Evolutionary conservation across 2,888 invertebrate species (phyloP).

Genomic region (Lordiphosa fenestrarum): DNA sequence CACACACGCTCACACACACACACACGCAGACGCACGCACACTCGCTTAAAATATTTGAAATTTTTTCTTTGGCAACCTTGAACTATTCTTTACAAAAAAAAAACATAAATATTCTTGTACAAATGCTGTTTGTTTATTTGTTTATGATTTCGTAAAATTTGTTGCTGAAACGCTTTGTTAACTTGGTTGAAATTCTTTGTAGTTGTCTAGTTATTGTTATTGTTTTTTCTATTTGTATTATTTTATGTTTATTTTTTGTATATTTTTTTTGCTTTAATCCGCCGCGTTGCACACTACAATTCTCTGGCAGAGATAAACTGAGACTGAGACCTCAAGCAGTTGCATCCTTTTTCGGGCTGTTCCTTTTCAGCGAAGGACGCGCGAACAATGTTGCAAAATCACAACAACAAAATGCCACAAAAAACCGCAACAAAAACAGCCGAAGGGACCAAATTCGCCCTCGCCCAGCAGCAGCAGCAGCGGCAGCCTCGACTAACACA

Average conservation of each 20-base stretch:
- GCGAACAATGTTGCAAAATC: constrained; percentile 60
- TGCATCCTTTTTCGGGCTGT: constrained; percentile 51
- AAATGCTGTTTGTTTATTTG: constrained; percentile 8
- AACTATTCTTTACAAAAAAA: constrained; percentile 38
- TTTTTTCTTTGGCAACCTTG: constrained; percentile 52
- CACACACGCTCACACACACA: too few species aligned
- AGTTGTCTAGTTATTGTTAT: constrained; percentile 54
- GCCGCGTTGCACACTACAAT: constrained; percentile 75
- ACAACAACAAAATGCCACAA: constrained; percentile 23
- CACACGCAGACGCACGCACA: neutral
- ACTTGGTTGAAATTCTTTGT: constrained; percentile 67
- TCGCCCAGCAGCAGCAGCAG: constrained; percentile 11
- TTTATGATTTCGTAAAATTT: constrained; percentile 40
- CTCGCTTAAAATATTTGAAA: constrained; percentile 16
- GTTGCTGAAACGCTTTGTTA: constrained; percentile 71
- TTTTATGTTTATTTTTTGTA: constrained; percentile 16
- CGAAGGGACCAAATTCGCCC: constrained; percentile 25
- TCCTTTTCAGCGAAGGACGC: constrained; percentile 54
- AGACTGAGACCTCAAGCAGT: constrained; percentile 58
- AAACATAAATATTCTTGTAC: constrained; percentile 41
- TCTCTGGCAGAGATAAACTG: constrained; percentile 74
- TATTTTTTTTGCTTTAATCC: constrained; percentile 42
- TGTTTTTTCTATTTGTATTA: constrained; percentile 21
- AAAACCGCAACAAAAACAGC: constrained; percentile 37
- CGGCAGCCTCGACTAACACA: constrained; percentile 5